Conservation (phyloP, 1,140 invertebrate genomes). For the Pogonognathellus flavescens region DNA sequence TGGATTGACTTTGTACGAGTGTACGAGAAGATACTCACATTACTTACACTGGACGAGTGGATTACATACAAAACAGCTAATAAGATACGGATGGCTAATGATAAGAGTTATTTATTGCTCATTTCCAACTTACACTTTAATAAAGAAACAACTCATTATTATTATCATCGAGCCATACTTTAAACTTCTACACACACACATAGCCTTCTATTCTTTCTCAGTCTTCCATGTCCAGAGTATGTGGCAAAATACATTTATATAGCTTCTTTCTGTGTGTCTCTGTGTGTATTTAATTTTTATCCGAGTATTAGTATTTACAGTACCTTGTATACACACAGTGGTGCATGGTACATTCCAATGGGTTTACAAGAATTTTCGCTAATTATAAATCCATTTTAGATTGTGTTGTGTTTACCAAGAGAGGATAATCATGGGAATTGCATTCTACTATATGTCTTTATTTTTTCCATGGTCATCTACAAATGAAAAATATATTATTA, state of each 20-base stretch:
- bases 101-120: conserved; percentile 47
- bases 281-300: no score
- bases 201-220: not conserved
- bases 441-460: no score
- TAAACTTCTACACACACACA: not conserved
- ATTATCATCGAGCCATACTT: conserved; percentile 5
- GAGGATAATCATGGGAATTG: no score
- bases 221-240: not conserved
- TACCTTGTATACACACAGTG: no score
- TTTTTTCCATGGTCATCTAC: no score
- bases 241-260: not conserved
- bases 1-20: conserved; percentile 31
- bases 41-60: conserved; percentile 31
- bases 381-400: no score
- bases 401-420: no score
- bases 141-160: conserved; percentile 49
- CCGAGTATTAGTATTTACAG: no score
- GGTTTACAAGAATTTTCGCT: no score
- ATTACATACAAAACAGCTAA: conserved; percentile 45
- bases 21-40: conserved; percentile 1
- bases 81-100: conserved; percentile 48
- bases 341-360: no score
- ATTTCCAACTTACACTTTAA: conserved; percentile 43
- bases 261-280: no score
- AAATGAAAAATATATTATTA: no score